phyloP scores from a whole-genome alignment of 2,888 invertebrate genomes.

The Pocota personata region DNA sequence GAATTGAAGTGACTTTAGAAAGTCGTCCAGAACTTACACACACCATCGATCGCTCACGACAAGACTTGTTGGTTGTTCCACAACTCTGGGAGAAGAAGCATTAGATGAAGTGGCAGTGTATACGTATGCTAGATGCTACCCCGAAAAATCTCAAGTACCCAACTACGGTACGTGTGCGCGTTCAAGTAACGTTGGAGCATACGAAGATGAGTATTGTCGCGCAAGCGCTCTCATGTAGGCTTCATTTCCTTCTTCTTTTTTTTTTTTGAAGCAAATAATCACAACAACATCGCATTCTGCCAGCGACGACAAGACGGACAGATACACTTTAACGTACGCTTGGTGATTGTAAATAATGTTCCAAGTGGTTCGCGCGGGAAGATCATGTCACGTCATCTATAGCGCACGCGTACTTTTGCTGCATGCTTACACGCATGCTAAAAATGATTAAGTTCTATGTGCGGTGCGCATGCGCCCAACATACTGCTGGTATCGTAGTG shows the following conservation, averaged over 20 bases:
- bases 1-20: constrained; percentile 54
- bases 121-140: not conserved
- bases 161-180: not conserved
- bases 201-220: constrained; percentile 58
- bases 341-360: constrained; percentile 63
- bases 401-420: constrained; percentile 29
- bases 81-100: not conserved
- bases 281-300: constrained; percentile 33
- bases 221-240: constrained; percentile 3
- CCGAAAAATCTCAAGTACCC: constrained; percentile 21
- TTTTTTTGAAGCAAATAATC: constrained; percentile 1
- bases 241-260: too few species aligned
- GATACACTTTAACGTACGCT: constrained; percentile 32
- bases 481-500: not conserved
- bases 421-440: constrained; percentile 47
- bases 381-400: constrained; percentile 60
- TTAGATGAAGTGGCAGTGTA: constrained; percentile 37
- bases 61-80: not conserved
- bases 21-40: constrained; percentile 54
- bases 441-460: constrained; percentile 61
- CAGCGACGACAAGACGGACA: constrained; percentile 35
- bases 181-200: constrained; percentile 20
- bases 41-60: constrained; percentile 12
- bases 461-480: constrained; percentile 33
- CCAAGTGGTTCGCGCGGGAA: constrained; percentile 47